phyloP scores from a whole-genome alignment of 2,797 vertebrate species.

The Anisognathus igniventris region DNA sequence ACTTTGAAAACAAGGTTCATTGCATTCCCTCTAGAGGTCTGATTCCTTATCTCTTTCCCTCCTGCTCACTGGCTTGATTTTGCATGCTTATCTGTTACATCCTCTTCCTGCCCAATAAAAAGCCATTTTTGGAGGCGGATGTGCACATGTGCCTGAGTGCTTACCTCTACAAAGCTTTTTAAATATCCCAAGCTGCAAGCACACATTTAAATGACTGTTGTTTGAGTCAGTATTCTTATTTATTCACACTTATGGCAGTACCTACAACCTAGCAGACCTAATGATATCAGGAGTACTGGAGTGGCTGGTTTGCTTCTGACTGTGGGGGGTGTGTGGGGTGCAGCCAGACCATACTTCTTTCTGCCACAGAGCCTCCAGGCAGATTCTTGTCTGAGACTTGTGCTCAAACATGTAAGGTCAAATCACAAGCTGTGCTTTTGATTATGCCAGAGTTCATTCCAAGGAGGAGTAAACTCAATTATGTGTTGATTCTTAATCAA shows the following conservation, averaged over 20 bases:
- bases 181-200: neutral
- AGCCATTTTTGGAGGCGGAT: constrained; percentile 18
- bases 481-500: neutral
- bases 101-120: constrained; percentile 59
- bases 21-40: neutral
- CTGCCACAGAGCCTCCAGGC: neutral
- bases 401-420: neutral
- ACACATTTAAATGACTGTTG: neutral
- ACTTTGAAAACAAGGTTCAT: neutral
- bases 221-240: neutral
- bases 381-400: neutral
- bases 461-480: neutral
- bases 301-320: neutral
- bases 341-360: neutral
- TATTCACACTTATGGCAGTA: neutral
- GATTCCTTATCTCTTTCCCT: constrained; percentile 41
- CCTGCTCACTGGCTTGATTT: constrained; percentile 12
- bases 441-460: neutral
- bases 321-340: neutral
- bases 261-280: neutral
- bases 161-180: constrained; percentile 9
- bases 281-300: neutral
- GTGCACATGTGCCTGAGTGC: neutral
- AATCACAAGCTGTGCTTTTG: neutral
- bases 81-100: constrained; percentile 34